Percentiles rank a stretch among this genome's conserved stretches.
These are phyloP conservation scores for Polypedilum pembai DNA, from an alignment of 1,140 invertebrate species.

Conservation along the genomic window DNA sequence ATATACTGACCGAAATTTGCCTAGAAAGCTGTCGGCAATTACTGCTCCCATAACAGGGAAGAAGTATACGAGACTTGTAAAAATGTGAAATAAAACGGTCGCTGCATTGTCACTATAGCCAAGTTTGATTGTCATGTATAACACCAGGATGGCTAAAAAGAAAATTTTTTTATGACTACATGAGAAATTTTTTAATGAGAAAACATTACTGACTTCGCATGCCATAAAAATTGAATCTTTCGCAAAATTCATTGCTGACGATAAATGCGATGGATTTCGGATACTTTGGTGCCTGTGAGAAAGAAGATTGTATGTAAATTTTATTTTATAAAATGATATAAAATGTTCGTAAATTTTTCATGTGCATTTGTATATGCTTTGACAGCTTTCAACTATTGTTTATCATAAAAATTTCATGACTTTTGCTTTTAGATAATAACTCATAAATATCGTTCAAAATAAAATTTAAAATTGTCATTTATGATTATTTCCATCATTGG, in stretches of 20 bases:
- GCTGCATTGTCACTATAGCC: conserved; percentile 52
- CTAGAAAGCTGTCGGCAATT: conserved; percentile 67
- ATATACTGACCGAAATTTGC: conserved; percentile 51
- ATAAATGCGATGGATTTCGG: conserved; percentile 91
- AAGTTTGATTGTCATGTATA: conserved; percentile 61
- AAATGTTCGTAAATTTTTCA: background rate
- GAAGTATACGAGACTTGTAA: conserved; percentile 68
- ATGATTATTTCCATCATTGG: no score
- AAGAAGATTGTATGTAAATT: conserved; percentile 33
- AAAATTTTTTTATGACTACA: background rate
- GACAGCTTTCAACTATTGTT: background rate
- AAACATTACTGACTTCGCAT: conserved; percentile 72
- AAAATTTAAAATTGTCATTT: no score
- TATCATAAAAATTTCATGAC: background rate
- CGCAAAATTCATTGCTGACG: conserved; percentile 92
- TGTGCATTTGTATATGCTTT: background rate
- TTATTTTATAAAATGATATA: background rate
- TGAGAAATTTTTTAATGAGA: background rate
- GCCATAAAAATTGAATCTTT: conserved; percentile 93
- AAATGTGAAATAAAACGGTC: conserved; percentile 66
- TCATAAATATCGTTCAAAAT: no score
- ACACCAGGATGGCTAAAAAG: conserved; percentile 58
- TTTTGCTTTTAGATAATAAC: background rate
- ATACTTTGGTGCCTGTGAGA: conserved; percentile 65
- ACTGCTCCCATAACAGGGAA: conserved; percentile 68